phyloP scores from a whole-genome alignment of 2,888 invertebrate species.

The Athalia circularis region DNA sequence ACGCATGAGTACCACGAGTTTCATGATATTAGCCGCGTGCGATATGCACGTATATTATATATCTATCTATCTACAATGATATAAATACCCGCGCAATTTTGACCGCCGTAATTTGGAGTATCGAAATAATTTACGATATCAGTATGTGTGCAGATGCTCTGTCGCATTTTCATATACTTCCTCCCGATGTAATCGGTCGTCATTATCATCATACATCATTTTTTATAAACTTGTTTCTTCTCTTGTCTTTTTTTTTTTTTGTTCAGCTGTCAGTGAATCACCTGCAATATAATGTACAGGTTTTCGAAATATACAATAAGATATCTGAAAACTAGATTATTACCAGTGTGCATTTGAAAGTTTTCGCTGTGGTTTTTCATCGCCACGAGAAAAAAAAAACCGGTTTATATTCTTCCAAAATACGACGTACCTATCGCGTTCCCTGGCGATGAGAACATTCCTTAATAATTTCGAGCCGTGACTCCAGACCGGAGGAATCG shows the following conservation, averaged over 20 bases:
- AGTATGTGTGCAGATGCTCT: too few relatives aligned
- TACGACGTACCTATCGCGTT: neutral
- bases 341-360: neutral
- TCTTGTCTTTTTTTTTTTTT: neutral
- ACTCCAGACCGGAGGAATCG: neutral
- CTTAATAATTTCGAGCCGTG: neutral
- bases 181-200: too few relatives aligned
- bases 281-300: too few relatives aligned
- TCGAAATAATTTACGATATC: too few relatives aligned
- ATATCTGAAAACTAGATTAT: neutral
- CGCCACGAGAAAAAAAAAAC: slow-evolving; percentile 8
- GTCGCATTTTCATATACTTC: too few relatives aligned
- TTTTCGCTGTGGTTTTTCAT: neutral
- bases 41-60: too few relatives aligned
- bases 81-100: too few relatives aligned
- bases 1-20: too few relatives aligned
- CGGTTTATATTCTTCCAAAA: slow-evolving; percentile 6
- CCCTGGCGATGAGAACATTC: neutral
- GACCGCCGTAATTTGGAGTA: too few relatives aligned
- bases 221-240: neutral
- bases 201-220: neutral
- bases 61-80: too few relatives aligned
- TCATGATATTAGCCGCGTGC: too few relatives aligned
- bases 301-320: too few relatives aligned
- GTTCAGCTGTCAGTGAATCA: neutral